phyloP scores from a whole-genome alignment of 2,888 invertebrate genomes.

The Heliconius ethilla region DNA sequence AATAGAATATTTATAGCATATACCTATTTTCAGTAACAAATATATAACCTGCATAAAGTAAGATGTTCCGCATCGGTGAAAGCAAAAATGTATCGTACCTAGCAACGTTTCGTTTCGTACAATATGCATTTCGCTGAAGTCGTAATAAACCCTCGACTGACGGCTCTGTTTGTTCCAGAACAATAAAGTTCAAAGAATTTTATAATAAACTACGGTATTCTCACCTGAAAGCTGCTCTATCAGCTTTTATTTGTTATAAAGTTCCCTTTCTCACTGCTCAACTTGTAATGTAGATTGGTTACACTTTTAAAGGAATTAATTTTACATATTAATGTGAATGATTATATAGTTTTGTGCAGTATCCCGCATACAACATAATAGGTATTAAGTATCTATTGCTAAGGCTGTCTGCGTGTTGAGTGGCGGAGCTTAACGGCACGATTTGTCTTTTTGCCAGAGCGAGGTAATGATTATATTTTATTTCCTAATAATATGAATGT shows the following conservation, averaged over 20 bases:
- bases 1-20: too few species aligned
- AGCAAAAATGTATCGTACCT: constrained; percentile 11
- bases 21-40: too few species aligned
- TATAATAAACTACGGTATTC: constrained; percentile 40
- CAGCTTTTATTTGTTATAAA: constrained; percentile 30
- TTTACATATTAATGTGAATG: not conserved
- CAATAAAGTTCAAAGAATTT: constrained; percentile 44
- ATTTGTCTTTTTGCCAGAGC: too few species aligned
- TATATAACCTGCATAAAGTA: not conserved
- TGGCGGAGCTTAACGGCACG: too few species aligned
- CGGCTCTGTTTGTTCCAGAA: constrained; percentile 41
- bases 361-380: not conserved
- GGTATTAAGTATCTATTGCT: not conserved
- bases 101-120: constrained; percentile 9
- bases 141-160: constrained; percentile 38
- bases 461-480: too few species aligned
- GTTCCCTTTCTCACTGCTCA: not conserved
- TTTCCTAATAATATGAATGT: too few species aligned
- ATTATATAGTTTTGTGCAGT: not conserved
- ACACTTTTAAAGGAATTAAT: not conserved
- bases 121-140: constrained; percentile 34
- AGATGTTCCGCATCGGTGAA: not conserved
- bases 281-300: not conserved
- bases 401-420: not conserved
- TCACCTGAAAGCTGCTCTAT: constrained; percentile 40